phyloP scores from a whole-genome alignment of 2,113 vertebrate species.

The Corvus hawaiiensis region DNA sequence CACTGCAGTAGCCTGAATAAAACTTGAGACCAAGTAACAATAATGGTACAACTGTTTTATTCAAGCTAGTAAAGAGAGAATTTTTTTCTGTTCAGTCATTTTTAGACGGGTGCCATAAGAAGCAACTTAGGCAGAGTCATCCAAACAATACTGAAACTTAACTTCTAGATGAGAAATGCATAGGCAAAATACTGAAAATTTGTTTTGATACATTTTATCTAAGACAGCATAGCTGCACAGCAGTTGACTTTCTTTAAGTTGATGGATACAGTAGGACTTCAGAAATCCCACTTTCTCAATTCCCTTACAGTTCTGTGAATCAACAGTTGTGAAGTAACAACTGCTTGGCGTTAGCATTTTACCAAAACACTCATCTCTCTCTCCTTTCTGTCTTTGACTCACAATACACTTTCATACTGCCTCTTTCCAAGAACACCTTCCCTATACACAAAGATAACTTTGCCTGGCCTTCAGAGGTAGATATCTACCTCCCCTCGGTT shows the following conservation, averaged over 20 bases:
- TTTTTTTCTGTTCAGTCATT: not conserved
- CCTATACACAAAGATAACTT: not conserved
- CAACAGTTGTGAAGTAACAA: not conserved
- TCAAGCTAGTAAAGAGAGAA: not conserved
- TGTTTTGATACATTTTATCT: not conserved
- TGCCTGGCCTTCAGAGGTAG: not conserved
- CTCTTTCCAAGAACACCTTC: not conserved
- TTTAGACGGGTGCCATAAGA: not conserved
- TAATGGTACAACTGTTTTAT: conserved; percentile 11
- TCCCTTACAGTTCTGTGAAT: not conserved
- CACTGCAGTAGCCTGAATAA: not conserved
- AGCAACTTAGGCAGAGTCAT: not conserved
- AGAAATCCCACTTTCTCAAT: not conserved
- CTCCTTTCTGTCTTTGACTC: not conserved
- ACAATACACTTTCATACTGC: not conserved
- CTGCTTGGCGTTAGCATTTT: not conserved
- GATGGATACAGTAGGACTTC: not conserved
- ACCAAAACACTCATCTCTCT: not conserved
- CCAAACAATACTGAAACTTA: not conserved
- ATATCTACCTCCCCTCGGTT: not conserved
- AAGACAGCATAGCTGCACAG: not conserved
- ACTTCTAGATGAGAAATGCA: not conserved
- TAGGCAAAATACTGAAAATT: not conserved
- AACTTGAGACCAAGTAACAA: not conserved
- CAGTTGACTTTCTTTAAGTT: not conserved